Evolutionary conservation across 2,888 invertebrate species (phyloP).

Genomic region (Drosophila affinis): DNA sequence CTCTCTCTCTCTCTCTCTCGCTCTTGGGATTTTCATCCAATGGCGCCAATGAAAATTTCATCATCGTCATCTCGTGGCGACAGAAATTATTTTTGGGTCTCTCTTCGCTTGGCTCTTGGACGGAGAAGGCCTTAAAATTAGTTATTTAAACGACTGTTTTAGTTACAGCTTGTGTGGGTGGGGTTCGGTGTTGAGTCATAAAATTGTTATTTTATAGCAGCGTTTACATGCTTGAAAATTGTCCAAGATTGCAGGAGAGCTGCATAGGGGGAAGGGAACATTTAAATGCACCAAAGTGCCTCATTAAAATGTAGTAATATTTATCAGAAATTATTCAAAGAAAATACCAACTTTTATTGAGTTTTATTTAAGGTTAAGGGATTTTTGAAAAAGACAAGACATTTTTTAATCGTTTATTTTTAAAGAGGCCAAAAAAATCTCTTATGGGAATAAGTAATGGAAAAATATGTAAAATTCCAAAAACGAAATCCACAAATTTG

Average conservation of each 20-base stretch:
- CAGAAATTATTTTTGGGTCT: conserved; percentile 32
- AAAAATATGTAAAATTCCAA: too few species aligned
- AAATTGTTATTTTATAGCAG: conserved; percentile 60
- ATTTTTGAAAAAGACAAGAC: not conserved
- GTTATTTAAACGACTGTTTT: conserved; percentile 56
- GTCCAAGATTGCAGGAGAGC: not conserved
- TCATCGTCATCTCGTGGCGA: conserved; percentile 14
- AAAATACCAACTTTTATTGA: not conserved
- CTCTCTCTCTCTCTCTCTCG: too few species aligned
- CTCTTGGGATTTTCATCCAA: conserved; percentile 27
- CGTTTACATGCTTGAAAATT: conserved; percentile 51
- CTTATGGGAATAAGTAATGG: not conserved
- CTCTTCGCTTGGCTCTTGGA: conserved; percentile 2
- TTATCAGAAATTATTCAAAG: not conserved
- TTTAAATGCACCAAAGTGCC: conserved; percentile 8
- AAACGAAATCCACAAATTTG: too few species aligned
- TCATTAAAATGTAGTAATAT: conserved; percentile 28
- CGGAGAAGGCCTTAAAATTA: conserved; percentile 56
- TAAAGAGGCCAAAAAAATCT: not conserved
- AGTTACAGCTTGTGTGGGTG: conserved; percentile 35
- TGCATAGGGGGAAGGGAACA: not conserved
- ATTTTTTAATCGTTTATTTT: not conserved
- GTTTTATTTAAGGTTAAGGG: not conserved
- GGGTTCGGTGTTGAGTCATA: conserved; percentile 51
- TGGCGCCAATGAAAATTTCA: conserved; percentile 48